Conservation (phyloP, 2,113 vertebrate genomes). For the Raja brachyura region DNA sequence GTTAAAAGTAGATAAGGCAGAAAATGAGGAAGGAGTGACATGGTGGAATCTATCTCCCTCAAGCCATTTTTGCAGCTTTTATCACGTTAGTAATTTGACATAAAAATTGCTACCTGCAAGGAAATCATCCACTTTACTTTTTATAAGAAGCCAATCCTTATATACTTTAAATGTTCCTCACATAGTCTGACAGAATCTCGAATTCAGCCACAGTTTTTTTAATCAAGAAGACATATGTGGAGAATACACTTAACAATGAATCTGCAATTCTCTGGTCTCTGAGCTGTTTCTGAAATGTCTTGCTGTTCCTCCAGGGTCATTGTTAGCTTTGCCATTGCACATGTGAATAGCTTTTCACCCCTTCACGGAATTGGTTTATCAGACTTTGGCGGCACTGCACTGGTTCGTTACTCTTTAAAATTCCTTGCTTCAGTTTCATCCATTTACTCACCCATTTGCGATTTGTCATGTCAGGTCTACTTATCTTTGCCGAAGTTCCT, state of each 20-base stretch:
- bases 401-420: neutral
- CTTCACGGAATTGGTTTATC: neutral
- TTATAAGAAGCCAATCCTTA: neutral
- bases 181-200: neutral
- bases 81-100: neutral
- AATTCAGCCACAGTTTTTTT: neutral
- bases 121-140: neutral
- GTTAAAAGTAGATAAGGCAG: neutral
- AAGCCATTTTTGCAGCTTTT: neutral
- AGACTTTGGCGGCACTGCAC: neutral
- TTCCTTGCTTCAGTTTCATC: neutral
- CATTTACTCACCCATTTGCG: neutral
- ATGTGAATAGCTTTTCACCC: neutral
- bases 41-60: neutral
- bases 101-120: slow-evolving; percentile 21
- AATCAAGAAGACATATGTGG: neutral
- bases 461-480: neutral
- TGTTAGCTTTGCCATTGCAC: neutral
- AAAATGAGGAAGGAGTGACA: neutral
- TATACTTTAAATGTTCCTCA: neutral
- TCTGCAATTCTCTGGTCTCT: neutral
- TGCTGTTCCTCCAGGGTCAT: neutral
- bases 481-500: neutral
- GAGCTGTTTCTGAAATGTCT: neutral
- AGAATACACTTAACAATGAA: neutral